A percentile compares a stretch with the other conserved stretches of the same genome.
These are phyloP conservation scores for Acrobasis consociella DNA, from an alignment of 2,888 invertebrate species.

Conservation along the genomic window DNA sequence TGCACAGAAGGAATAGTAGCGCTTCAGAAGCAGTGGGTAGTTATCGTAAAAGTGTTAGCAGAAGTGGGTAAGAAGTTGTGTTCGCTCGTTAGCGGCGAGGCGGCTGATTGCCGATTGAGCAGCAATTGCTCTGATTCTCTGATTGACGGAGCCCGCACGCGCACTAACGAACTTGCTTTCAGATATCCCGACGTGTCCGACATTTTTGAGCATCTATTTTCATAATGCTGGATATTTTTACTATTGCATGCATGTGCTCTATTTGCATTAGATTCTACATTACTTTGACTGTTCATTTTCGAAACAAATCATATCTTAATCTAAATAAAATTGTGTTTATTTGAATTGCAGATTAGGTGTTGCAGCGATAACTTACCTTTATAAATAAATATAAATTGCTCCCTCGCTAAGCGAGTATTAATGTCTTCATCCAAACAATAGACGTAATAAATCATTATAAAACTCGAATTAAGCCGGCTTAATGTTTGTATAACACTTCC, in stretches of 20 bases:
- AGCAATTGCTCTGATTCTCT: constrained; percentile 82
- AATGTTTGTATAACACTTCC: constrained; percentile 63
- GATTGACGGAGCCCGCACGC: constrained; percentile 77
- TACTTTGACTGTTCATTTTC: not conserved
- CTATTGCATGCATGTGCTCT: too few species aligned
- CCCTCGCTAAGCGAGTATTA: constrained; percentile 32
- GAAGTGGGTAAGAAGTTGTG: constrained; percentile 69
- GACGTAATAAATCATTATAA: constrained; percentile 67
- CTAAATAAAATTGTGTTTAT: constrained; percentile 50
- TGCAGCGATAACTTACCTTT: constrained; percentile 26
- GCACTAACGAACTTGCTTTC: constrained; percentile 79
- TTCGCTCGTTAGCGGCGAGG: constrained; percentile 66
- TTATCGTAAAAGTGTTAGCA: constrained; percentile 54
- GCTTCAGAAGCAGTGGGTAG: constrained; percentile 50
- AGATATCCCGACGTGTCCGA: constrained; percentile 60
- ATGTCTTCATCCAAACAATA: constrained; percentile 52
- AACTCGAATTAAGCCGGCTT: constrained; percentile 58
- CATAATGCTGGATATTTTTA: too few species aligned
- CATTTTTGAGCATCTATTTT: constrained; percentile 25
- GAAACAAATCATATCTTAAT: constrained; percentile 41
- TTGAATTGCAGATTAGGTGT: constrained; percentile 44
- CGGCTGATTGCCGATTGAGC: constrained; percentile 82
- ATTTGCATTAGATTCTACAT: not conserved
- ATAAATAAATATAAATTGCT: constrained; percentile 28
- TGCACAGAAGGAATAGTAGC: not conserved